Base-by-base conservation (phyloP, 2,888 invertebrate species). In the Hemistola chrysoprasaria region DNA sequence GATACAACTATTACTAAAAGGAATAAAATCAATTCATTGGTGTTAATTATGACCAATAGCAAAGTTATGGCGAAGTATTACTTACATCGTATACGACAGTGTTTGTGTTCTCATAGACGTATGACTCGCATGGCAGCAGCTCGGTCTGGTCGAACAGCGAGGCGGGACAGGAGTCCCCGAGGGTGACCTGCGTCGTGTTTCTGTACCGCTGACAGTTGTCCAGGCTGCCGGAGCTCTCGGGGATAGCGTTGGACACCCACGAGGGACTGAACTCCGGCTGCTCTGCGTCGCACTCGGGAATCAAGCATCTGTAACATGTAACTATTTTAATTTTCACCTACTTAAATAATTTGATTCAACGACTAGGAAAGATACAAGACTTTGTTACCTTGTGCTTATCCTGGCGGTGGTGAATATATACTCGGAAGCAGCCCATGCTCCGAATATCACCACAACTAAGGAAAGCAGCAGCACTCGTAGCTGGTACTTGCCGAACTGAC, bases 171-270 rank as follows among this genome's bases (percentile, higher is more conserved):
- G 5, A 21, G 28, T 4, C 28, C 8, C 8, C 22, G 28, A 21
- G 22, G 30, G 25, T 38, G 11, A 1, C 6, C 2, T 21, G 8
- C 7, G 25, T 45, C 0, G 11, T 22, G 47, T 59, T 63, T n/a
- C 55, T 68, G 50, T 65, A 91, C 1, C 90, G 80, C 33, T 73
- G 66, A 55, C 92, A 91, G 30, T 80, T 79, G 33, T 90, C 84
- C 47, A 82, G 65, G 0, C 58, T 59, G 6, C 56, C 55, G 9
- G 54, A 50, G 3, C 63, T 62, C 7, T 63, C 22, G 4, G 38
- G 38, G 21, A 32, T 22, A 1, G 27, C 38, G 8, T 8, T 22
- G 11, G 2, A 6, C 5, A 39, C 20, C 38, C 38, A 39, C 3
- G 4, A 21, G 3, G 38, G 31, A 16, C 25, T 16, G 27, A 11